phyloP scores from a whole-genome alignment of 2,797 vertebrate genomes.

The Semotilus atromaculatus region DNA sequence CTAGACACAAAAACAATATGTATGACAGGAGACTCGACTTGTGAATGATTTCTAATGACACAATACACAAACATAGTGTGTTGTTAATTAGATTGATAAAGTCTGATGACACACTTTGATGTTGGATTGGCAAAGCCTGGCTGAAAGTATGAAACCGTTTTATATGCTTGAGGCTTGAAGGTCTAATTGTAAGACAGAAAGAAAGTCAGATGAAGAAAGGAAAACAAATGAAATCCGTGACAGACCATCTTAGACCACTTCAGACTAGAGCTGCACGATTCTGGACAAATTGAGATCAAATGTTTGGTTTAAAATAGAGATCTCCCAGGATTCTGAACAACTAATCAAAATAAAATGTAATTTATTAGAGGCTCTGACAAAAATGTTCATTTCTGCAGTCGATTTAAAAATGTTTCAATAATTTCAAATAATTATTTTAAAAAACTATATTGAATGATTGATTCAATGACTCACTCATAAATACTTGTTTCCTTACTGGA shows the following conservation, averaged over 20 bases:
- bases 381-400: not conserved
- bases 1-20: not conserved
- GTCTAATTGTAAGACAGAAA: not conserved
- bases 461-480: no score
- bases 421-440: no score
- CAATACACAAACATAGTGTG: not conserved
- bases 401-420: no score
- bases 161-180: not conserved
- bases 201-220: not conserved
- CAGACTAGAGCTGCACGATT: not conserved
- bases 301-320: not conserved
- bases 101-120: not conserved
- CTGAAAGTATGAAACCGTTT: not conserved
- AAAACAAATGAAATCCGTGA: not conserved
- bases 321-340: not conserved
- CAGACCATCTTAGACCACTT: not conserved
- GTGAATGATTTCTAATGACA: not conserved
- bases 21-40: not conserved
- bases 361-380: not conserved
- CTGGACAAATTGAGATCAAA: not conserved
- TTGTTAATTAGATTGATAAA: not conserved
- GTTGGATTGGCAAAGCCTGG: not conserved
- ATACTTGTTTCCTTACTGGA: no score
- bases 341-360: not conserved
- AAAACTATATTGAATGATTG: no score